Evolutionary conservation across 2,888 invertebrate genomes (phyloP), one percentile per base, ranked within the genome.

Genomic region (Agelastica alni): DNA sequence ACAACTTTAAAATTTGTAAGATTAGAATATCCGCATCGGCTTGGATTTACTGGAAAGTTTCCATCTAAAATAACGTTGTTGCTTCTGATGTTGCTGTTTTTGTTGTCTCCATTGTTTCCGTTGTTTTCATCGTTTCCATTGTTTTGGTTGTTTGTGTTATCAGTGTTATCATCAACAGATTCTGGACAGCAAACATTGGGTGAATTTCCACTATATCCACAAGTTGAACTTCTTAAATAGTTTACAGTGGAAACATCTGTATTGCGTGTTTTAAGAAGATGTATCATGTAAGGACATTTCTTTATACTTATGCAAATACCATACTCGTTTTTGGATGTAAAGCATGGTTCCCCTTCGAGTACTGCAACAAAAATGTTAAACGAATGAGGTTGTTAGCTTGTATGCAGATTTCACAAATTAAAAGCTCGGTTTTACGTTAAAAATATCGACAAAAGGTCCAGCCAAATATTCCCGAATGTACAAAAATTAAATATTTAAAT

Each of bases 121-220:
- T 30, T 20, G 4, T 30, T 59, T 34, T 41, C 32, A 16, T 52
- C 32, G 39, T 53, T 49, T 9, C 51, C 31, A 41, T 39, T 44
- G 10, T 12, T 43, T n/a, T 28, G 16, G 36, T 18, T 13, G 20
- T 12, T 39, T 39, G 12, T 18, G 6, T 36, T 6, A 17, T 18
- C 9, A n/a, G 10, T 26, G 6, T 13, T 31, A 9, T 51, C 6
- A 32, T 37, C 20, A 14, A 22, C 46, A 10, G 26, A 39, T 51
- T 54, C 61, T 1, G 80, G 80, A 62, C 83, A 84, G 58, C 83
- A 83, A 4, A 92, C 89, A 76, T 85, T 80, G 7, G 90, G 89
- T 47, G 81, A 79, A 5, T 64, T 72, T 0, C 85, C 85, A 7
- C 83, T 81, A 61, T 83, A 88, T 0, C 87, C 88, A 66, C 93